Percentiles rank a stretch among this genome's conserved stretches.
phyloP scores from a whole-genome alignment of 1,140 invertebrate species.

The Drosophila burlai region DNA sequence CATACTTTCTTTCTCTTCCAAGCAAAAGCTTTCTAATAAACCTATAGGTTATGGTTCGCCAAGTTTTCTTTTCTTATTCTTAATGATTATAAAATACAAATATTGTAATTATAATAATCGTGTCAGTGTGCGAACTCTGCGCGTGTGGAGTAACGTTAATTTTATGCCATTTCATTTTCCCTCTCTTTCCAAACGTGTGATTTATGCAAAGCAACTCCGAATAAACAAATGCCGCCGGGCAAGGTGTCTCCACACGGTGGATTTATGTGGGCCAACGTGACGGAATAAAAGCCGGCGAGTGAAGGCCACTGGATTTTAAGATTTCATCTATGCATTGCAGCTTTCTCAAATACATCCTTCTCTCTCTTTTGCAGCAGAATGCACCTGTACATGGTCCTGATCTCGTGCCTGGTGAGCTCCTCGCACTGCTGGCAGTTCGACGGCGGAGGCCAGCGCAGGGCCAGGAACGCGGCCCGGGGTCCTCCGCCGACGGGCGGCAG shows the following conservation, averaged over 20 bases:
- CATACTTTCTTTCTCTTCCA: not conserved
- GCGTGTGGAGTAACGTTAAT: conserved; percentile 65
- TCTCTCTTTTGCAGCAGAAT: conserved; percentile 61
- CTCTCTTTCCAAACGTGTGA: conserved; percentile 68
- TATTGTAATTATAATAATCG: not conserved
- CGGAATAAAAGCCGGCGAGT: conserved; percentile 14
- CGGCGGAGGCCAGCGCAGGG: conserved; percentile 61
- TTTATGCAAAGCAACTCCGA: conserved; percentile 75
- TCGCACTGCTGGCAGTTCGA: conserved; percentile 84
- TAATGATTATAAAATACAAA: not conserved
- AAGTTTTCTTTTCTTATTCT: not conserved
- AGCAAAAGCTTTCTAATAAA: too few relatives aligned
- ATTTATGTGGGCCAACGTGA: conserved; percentile 33
- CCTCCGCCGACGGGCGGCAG: conserved; percentile 56
- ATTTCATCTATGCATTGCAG: conserved; percentile 19
- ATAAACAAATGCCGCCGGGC: conserved; percentile 66
- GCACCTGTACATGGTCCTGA: conserved; percentile 74
- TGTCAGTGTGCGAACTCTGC: conserved; percentile 43
- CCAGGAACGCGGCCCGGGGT: conserved; percentile 59
- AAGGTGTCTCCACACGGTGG: conserved; percentile 61
- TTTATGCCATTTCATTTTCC: conserved; percentile 76
- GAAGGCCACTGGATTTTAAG: conserved; percentile 31
- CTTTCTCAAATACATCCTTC: not conserved
- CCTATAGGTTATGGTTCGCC: not conserved
- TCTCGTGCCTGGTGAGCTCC: conserved; percentile 75